These are phyloP conservation scores for Melanchra persicariae DNA, from an alignment of 2,888 invertebrate genomes.

Conservation along the genomic window DNA sequence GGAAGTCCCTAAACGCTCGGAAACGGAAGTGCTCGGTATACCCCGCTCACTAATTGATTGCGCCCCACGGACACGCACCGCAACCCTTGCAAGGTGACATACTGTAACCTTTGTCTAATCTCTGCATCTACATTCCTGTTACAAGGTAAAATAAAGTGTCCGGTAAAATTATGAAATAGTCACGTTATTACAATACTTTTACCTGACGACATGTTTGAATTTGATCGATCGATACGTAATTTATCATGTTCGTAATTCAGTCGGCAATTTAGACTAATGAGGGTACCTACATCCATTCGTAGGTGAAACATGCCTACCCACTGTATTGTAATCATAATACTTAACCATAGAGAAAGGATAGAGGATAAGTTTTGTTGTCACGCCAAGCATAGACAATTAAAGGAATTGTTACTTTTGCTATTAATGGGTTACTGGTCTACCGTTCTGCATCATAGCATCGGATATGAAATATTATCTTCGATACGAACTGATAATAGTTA, in stretches of 20 bases:
- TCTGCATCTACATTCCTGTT: conserved; percentile 59
- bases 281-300: conserved; percentile 32
- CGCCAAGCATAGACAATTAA: conserved; percentile 10
- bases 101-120: conserved; percentile 66
- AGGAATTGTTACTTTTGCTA: conserved; percentile 23
- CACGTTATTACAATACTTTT: conserved; percentile 36
- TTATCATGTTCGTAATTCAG: conserved; percentile 52
- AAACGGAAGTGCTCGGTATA: conserved; percentile 87
- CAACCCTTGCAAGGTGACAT: conserved; percentile 79
- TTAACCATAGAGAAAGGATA: conserved; percentile 13
- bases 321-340: conserved; percentile 21
- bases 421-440: conserved; percentile 25
- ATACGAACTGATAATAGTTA: conserved; percentile 43
- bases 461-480: conserved; percentile 64
- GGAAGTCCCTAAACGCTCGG: conserved; percentile 89
- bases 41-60: conserved; percentile 89
- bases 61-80: conserved; percentile 76
- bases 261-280: conserved; percentile 51
- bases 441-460: conserved; percentile 59
- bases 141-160: conserved; percentile 40
- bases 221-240: conserved; percentile 53
- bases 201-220: conserved; percentile 28
- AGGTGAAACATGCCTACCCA: conserved; percentile 20
- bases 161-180: conserved; percentile 22
- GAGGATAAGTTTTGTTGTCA: conserved; percentile 22